Evolutionary conservation across 2,888 invertebrate genomes (phyloP).

Genomic region (Diarsia rubi): DNA sequence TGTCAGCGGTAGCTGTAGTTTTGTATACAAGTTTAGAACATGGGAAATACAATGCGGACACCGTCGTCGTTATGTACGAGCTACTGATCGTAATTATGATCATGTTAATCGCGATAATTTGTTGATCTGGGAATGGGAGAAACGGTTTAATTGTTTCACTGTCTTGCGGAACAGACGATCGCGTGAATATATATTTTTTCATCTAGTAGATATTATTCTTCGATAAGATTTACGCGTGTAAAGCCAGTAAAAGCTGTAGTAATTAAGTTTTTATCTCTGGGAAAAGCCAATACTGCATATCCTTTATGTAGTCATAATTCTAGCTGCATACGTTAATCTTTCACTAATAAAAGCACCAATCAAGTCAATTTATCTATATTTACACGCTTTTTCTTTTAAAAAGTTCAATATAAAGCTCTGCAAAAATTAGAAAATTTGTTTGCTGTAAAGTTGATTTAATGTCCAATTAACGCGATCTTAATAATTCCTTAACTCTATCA

Average conservation of each 20-base stretch:
- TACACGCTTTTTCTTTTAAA: neutral
- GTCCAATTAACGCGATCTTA: neutral
- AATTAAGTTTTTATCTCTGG: slow-evolving; percentile 2
- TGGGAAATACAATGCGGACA: slow-evolving; percentile 53
- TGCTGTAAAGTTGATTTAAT: neutral
- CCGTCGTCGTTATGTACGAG: slow-evolving; percentile 32
- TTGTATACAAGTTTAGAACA: slow-evolving; percentile 66
- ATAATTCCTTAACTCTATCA: neutral
- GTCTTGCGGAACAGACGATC: slow-evolving; percentile 20
- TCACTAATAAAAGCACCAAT: neutral
- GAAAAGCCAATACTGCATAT: neutral
- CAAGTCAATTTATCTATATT: neutral
- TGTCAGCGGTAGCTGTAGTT: slow-evolving; percentile 70
- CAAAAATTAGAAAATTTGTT: neutral
- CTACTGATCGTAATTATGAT: slow-evolving; percentile 51
- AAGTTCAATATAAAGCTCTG: neutral
- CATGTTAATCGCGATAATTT: slow-evolving; percentile 57
- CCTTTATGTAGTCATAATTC: neutral
- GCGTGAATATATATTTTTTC: slow-evolving; percentile 31
- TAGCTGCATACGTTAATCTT: neutral
- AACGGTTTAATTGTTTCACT: slow-evolving; percentile 45
- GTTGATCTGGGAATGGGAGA: slow-evolving; percentile 55
- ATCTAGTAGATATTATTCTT: slow-evolving; percentile 1
- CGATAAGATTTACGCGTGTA: slow-evolving; percentile 32
- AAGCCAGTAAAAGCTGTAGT: neutral